These are phyloP conservation scores for Polypedilum pembai DNA, from an alignment of 1,140 invertebrate genomes.

Conservation along the genomic window DNA sequence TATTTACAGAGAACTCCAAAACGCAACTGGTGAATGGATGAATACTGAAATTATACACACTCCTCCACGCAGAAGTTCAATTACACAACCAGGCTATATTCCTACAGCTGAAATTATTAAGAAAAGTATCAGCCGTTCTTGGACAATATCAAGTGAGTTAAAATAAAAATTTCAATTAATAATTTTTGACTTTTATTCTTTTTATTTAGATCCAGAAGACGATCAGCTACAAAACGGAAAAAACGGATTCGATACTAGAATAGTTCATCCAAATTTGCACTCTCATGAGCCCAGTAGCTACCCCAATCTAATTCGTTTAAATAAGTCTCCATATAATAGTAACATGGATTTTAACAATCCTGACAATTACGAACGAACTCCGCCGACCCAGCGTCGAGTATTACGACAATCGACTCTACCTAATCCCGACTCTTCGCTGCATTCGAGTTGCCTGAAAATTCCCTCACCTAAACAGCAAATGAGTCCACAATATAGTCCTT, in stretches of 20 bases:
- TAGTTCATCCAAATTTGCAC: slow-evolving; percentile 39
- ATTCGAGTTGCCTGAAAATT: slow-evolving; percentile 40
- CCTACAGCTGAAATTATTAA: slow-evolving; percentile 58
- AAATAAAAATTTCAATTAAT: background rate
- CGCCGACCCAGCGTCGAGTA: slow-evolving; percentile 36
- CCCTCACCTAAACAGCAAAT: slow-evolving; percentile 42
- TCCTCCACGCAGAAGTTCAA: slow-evolving; percentile 42
- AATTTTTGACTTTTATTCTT: background rate
- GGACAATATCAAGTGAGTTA: slow-evolving; percentile 59
- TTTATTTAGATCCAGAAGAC: slow-evolving; percentile 40
- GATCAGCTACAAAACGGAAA: slow-evolving; percentile 33
- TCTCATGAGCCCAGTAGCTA: slow-evolving; percentile 40
- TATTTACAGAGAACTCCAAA: slow-evolving; percentile 60
- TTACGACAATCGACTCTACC: slow-evolving; percentile 40
- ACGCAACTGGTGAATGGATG: slow-evolving; percentile 62
- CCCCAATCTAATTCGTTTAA: slow-evolving; percentile 35
- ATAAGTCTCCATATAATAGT: slow-evolving; percentile 34
- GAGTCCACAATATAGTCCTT: slow-evolving; percentile 41
- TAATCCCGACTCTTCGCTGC: slow-evolving; percentile 35
- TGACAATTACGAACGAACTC: slow-evolving; percentile 22
- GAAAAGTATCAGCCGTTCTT: slow-evolving; percentile 57
- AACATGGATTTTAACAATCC: slow-evolving; percentile 32
- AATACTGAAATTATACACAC: slow-evolving; percentile 50
- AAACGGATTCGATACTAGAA: slow-evolving; percentile 31
- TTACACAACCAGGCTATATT: slow-evolving; percentile 46